A percentile compares a stretch with the other conserved stretches of the same genome.
Conservation (phyloP, 2,113 vertebrate species). For the Platanista minor region DNA sequence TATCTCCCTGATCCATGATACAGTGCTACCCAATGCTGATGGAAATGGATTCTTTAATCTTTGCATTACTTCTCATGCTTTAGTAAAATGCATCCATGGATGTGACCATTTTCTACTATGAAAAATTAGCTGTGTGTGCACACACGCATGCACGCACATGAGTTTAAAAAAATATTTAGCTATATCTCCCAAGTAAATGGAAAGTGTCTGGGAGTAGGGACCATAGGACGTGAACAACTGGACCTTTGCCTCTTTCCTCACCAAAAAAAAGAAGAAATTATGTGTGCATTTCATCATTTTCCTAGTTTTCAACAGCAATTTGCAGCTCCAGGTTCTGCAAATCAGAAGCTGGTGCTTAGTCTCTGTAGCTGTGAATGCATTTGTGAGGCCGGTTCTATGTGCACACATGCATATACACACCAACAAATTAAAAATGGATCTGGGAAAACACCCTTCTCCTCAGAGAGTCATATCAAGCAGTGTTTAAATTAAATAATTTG, state of each 20-base stretch:
- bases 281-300: not conserved
- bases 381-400: not conserved
- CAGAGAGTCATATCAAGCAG: conserved; percentile 62
- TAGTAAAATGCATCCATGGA: not conserved
- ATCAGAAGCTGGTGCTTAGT: not conserved
- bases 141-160: fast-evolving
- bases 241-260: not conserved
- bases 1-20: not conserved
- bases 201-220: not conserved
- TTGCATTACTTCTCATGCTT: not conserved
- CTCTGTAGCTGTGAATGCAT: not conserved
- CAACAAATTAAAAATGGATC: conserved; percentile 46
- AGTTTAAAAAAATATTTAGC: not conserved
- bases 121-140: not conserved
- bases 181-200: not conserved
- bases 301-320: not conserved
- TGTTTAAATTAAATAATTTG: conserved; percentile 74
- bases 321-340: not conserved
- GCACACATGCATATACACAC: not conserved
- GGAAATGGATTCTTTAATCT: not conserved
- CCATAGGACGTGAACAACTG: not conserved
- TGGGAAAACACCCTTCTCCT: conserved; percentile 63
- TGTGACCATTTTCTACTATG: not conserved
- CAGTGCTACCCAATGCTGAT: not conserved
- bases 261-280: not conserved